Evolutionary conservation across 1,140 invertebrate genomes (phyloP).

Genomic region (Heterodera carotae): DNA sequence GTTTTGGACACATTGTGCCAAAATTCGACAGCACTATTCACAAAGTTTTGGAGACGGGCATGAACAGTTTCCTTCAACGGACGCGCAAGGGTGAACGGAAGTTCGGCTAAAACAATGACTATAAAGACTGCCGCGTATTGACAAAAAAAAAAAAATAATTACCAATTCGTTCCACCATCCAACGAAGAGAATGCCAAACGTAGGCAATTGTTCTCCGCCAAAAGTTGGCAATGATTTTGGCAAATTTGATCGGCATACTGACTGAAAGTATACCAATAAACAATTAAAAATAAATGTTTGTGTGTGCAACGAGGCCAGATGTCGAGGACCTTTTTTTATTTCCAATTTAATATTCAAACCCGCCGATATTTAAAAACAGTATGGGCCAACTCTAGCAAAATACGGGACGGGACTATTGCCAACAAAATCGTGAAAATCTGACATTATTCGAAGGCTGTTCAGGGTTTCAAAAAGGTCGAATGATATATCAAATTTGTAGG

Average conservation of each 20-base stretch:
- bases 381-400: too few species aligned
- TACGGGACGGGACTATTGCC: too few species aligned
- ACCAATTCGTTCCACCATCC: neutral
- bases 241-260: constrained; percentile 3
- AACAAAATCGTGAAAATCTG: too few species aligned
- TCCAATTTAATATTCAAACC: too few species aligned
- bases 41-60: neutral
- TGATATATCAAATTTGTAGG: too few species aligned
- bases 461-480: too few species aligned
- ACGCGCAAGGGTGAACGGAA: neutral
- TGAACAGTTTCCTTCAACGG: neutral
- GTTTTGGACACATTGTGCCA: neutral
- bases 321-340: too few species aligned
- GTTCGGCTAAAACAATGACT: neutral
- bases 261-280: neutral
- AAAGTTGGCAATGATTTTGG: neutral
- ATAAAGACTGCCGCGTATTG: too few species aligned
- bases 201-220: neutral
- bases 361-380: too few species aligned
- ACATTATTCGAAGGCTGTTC: too few species aligned
- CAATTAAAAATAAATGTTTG: too few species aligned
- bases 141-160: neutral
- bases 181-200: neutral
- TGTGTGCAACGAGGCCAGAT: too few species aligned
- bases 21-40: neutral